Evolutionary conservation across 1,140 invertebrate genomes (phyloP).

Genomic region (Mercenaria mercenaria): DNA sequence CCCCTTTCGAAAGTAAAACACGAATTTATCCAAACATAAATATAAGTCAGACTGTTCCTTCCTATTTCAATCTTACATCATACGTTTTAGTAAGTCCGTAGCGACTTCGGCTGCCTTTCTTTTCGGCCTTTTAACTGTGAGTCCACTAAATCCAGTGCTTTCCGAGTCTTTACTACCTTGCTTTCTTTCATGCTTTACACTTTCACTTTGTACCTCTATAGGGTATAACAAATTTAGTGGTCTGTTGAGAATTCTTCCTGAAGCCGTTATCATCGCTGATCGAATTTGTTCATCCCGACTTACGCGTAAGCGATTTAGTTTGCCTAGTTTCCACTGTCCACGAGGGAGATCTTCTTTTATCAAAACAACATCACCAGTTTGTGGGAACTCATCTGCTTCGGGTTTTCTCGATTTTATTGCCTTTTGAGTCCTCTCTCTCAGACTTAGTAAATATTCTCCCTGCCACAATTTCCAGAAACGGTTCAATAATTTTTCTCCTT

Average conservation of each 20-base stretch:
- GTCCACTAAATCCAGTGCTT: neutral
- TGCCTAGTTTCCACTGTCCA: slow-evolving; percentile 41
- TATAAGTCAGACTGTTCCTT: no score
- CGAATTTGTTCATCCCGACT: slow-evolving; percentile 7
- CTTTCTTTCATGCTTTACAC: neutral
- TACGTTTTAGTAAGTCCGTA: neutral
- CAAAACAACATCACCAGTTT: neutral
- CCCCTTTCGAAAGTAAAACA: no score
- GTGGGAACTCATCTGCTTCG: neutral
- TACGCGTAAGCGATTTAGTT: neutral
- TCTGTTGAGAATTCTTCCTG: neutral
- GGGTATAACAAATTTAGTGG: slow-evolving; percentile 15
- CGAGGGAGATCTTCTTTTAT: slow-evolving; percentile 34
- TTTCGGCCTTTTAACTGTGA: neutral
- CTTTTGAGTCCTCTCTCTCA: neutral
- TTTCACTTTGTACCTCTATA: neutral
- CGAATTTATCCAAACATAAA: no score
- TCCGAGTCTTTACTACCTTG: neutral
- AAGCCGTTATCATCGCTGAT: neutral
- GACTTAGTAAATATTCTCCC: neutral
- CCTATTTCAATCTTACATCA: neutral
- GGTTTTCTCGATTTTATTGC: neutral
- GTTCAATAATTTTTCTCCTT: slow-evolving; percentile 18
- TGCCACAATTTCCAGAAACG: neutral
- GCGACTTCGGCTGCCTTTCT: neutral